Percentiles rank a stretch among this genome's conserved stretches.
phyloP scores from a whole-genome alignment of 2,113 vertebrate species.

The Tupaia tana region DNA sequence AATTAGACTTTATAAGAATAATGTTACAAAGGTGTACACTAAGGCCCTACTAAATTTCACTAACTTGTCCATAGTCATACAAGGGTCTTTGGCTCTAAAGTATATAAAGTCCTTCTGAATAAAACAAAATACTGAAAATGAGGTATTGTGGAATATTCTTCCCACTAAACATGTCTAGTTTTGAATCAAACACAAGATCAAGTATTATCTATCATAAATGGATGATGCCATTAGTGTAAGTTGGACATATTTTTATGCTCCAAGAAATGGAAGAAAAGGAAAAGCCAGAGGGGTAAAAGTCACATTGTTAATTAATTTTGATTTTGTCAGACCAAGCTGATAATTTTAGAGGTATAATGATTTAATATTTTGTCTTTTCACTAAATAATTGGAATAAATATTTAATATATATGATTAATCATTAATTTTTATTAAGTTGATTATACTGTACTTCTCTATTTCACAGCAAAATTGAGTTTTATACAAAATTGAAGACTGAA shows the following conservation, averaged over 20 bases:
- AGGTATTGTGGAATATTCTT: not conserved
- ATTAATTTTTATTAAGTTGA: constrained; percentile 21
- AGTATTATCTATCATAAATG: not conserved
- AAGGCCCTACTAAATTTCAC: not conserved
- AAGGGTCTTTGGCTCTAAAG: not conserved
- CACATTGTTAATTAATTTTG: not conserved
- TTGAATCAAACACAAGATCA: not conserved
- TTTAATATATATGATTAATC: not conserved
- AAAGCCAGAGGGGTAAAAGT: not conserved
- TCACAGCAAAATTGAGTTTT: constrained; percentile 3
- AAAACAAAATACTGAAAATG: not conserved
- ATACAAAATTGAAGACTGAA: not conserved
- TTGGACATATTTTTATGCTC: not conserved
- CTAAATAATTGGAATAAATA: not conserved
- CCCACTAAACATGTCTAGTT: not conserved
- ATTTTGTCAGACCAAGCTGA: constrained; percentile 8
- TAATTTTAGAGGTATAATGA: constrained; percentile 2
- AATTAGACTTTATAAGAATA: constrained; percentile 38
- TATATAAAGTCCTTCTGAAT: not conserved
- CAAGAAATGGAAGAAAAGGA: not conserved
- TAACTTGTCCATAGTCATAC: not conserved
- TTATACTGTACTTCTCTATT: not conserved
- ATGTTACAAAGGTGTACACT: not conserved
- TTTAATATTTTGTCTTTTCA: constrained; percentile 9
- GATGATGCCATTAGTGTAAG: not conserved